phyloP scores from a whole-genome alignment of 1,140 invertebrate genomes.

The Aphaenogaster ashmeadi region DNA sequence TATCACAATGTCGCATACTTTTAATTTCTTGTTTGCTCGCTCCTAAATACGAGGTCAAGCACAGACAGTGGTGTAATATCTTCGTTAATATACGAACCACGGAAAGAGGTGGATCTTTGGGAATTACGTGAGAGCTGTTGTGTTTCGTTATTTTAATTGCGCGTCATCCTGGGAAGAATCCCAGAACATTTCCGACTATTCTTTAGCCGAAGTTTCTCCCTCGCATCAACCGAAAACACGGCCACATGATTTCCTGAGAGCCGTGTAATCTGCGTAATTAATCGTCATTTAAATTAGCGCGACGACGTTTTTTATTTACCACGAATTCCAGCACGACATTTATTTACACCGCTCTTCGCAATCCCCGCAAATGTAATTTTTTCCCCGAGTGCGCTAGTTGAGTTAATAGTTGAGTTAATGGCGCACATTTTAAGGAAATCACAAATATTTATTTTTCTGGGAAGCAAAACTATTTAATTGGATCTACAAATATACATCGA shows the following conservation, averaged over 20 bases:
- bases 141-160: constrained; percentile 75
- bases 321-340: not conserved
- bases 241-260: constrained; percentile 51
- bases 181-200: constrained; percentile 77
- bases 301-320: not conserved
- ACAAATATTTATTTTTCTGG: not conserved
- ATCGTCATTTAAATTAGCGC: constrained; percentile 26
- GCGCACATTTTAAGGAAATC: not conserved
- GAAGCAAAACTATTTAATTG: constrained; percentile 12
- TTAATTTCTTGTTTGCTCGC: not conserved
- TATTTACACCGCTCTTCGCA: not conserved
- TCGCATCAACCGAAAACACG: constrained; percentile 51
- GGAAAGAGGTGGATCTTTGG: constrained; percentile 55
- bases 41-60: constrained; percentile 48
- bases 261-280: constrained; percentile 37
- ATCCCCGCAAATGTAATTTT: not conserved
- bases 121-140: constrained; percentile 62
- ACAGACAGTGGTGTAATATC: constrained; percentile 34
- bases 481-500: not conserved
- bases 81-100: constrained; percentile 53
- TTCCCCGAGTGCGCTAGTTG: not conserved
- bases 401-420: not conserved
- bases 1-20: not conserved
- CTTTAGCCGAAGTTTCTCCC: constrained; percentile 52
- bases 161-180: constrained; percentile 75